Base-by-base conservation (phyloP, 2,888 invertebrate species). In the Apantesis nais region DNA sequence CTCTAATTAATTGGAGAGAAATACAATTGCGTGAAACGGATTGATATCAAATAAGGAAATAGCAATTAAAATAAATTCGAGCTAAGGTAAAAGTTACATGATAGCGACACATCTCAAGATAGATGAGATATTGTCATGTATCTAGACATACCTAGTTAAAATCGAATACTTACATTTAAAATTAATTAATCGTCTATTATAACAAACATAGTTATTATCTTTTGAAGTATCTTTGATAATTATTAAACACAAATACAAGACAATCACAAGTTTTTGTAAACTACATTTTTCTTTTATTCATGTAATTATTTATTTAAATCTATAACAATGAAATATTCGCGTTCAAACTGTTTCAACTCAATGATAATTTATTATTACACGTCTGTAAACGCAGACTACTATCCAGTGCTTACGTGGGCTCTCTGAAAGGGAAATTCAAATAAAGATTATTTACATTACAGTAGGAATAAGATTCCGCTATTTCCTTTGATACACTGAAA, bases 401-500 rank as follows among this genome's bases (percentile, higher is more conserved):
- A 61, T 52, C 67, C 41, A 70, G 64, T 58, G 66, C 69, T 75
- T 61, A 65, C 65, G 81, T 71, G 69, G 75, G 66, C 70, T 61
- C 5, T 67, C 65, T 81, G 78, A 83, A 83, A 83, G 75, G 78
- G 80, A 84, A 86, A 85, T 86, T 85, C 85, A 85, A 87, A 87
- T 86, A 88, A 87, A 86, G 85, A 86, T 87, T 86, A 88, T 88
- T 87, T 82, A 81, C 83, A 81, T 81, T 81, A 78, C 81, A 79
- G 78, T 81, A 73, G 73, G 76, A 85, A 85, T 84, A 84, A 85
- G 83, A 83, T 85, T 84, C 79, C 78, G 74, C 81, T 81, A 82
- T 86, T 88, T 83, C 84, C 86, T 89, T 90, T 89, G 88, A 89
- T 88, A 87, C 84, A 84, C 78, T 83, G 81, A 86, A 86, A 85